Base-by-base conservation (phyloP, 1,140 invertebrate genomes). In the Acyrthosiphon pisum region DNA sequence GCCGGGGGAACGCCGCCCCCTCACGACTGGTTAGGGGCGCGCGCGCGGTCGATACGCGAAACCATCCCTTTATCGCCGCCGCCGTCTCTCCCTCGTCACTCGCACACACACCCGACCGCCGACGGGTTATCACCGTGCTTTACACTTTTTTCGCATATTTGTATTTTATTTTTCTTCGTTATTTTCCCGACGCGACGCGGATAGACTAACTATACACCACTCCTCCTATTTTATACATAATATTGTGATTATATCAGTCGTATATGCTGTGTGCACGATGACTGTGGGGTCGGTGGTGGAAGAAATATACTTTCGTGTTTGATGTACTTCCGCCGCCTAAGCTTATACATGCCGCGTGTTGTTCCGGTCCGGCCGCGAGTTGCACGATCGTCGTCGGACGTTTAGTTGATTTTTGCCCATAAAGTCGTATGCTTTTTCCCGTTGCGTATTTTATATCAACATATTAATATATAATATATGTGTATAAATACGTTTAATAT, bases 41-140 rank as follows among this genome's bases (percentile, higher is more conserved):
- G 89, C 53, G 56, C 89, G 53, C 89, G 89, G 89, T 90, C 89
- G 89, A 90, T 90, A 90, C 89, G 89, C 56, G 89, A 44, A 50
- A 37, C 87, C 87, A 53, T 89, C 46, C 87, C 87, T 35, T 89
- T 76, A 76, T 89, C 20, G 22, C 46, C 89, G 22, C n/a, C 89
- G 37, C 37, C n/a, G 35, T 53, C 44, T 37, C 88, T 26, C 50
- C 48, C 37, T 68, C 89, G 14, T 18, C 89, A 2, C 26, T 18
- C 53, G 56, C 87, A 35, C 46, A 35, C 46, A 76, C n/a, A 76
- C n/a, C 44, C 87, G 87, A 37, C 30, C 50, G 20, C 87, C 87
- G n/a, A 88, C 84, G 84, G 84, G 84, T 87, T 87, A 87, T 87
- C 14, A 30, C 41, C 44, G 84, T 6, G 86, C 46, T 41, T 26